These are phyloP conservation scores for Luehdorfia chinensis DNA, from an alignment of 1,140 invertebrate species.

Conservation along the genomic window DNA sequence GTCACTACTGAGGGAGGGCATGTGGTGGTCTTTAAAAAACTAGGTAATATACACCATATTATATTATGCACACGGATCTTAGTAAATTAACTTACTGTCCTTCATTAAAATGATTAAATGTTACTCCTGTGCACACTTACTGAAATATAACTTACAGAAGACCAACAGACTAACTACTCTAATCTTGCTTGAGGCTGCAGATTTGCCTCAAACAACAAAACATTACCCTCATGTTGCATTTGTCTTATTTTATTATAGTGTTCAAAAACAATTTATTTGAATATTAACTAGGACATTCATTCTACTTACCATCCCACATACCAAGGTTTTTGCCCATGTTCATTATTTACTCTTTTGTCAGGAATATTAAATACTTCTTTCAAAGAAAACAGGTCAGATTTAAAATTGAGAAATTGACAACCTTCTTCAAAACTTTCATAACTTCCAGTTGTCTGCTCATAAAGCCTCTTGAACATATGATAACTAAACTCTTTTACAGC, in stretches of 20 bases:
- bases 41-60: no score
- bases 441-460: slow-evolving; percentile 80
- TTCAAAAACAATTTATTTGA: no score
- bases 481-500: slow-evolving; percentile 85
- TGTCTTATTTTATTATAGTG: background rate
- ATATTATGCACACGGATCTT: no score
- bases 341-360: slow-evolving; percentile 80
- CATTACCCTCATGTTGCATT: background rate
- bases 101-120: no score
- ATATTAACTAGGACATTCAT: background rate
- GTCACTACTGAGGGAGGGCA: no score
- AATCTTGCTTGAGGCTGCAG: no score
- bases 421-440: slow-evolving; percentile 84
- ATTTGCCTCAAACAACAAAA: no score
- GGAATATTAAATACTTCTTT: slow-evolving; percentile 89
- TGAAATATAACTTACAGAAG: no score
- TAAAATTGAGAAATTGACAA: slow-evolving; percentile 94
- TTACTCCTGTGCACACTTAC: no score
- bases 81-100: no score
- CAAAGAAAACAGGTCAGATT: slow-evolving; percentile 88
- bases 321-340: slow-evolving; percentile 84
- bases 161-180: no score
- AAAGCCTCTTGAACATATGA: slow-evolving; percentile 87
- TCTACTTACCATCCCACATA: slow-evolving; percentile 93
- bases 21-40: no score